Evolutionary conservation across 2,113 vertebrate species (phyloP), one percentile per base, ranked within the genome.

Genomic region (Eulacestoma nigropectus): DNA sequence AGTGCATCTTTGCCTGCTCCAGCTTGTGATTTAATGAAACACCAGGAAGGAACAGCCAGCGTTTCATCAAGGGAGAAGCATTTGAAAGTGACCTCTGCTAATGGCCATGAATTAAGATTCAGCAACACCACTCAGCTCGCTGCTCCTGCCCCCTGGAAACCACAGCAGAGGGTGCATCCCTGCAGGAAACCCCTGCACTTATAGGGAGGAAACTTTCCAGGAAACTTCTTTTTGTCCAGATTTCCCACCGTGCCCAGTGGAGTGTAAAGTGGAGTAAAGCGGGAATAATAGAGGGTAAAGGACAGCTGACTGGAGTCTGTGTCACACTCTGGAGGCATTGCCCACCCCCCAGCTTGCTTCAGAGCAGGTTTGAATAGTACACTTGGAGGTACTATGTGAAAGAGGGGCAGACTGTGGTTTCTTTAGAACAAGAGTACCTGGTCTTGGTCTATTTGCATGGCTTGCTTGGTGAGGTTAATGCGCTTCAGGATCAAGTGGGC

Each of bases 31-130:
- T 82, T 87, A 95, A 72, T 95, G 74, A 72, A 95, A 89, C 10
- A 11, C 35, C n/a, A 57, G 62, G 67, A 93, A 85, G 49, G 85
- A 95, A 56, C 15, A 72, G 68, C 44, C 68, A 96, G 64, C 0
- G 0, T 77, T 79, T 97, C 85, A 74, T 89, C 84, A 90, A 82
- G 37, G 41, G 47, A 85, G 53, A 72, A 89, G 41, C 3, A 2
- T 63, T 90, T 92, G 80, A 94, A 93, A 94, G 87, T 95, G 90
- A 91, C 84, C 90, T 69, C 73, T 79, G 76, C 37, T 90, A 87
- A 90, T 55, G 59, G 79, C 47, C 47, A 11, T 1, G 23, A 76
- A 81, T 86, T 82, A 78, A 72, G 32, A 56, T 86, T 79, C 70
- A 73, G 23, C 39, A 90, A 44, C 2, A 4, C 60, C 2, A 0